These are phyloP conservation scores for Holotrichia oblita DNA, from an alignment of 1,140 invertebrate genomes.

Conservation along the genomic window DNA sequence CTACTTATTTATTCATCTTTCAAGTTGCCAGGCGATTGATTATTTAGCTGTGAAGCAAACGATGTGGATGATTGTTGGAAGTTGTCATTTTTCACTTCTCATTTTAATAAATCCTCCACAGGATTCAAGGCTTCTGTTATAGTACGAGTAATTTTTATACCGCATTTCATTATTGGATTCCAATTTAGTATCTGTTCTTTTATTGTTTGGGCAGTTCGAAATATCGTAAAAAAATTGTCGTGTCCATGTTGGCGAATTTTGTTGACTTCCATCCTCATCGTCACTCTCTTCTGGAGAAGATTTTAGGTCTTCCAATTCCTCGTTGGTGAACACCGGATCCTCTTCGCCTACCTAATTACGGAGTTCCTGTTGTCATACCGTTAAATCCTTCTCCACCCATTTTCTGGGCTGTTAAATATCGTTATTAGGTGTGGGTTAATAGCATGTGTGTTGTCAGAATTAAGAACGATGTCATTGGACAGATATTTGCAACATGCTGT, in stretches of 20 bases:
- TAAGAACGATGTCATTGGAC: neutral
- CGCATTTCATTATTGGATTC: too few relatives aligned
- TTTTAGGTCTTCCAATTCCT: neutral
- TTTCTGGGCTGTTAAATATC: neutral
- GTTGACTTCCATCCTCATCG: neutral
- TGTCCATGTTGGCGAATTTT: neutral
- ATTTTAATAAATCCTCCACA: neutral
- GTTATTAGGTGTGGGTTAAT: neutral
- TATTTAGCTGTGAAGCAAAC: neutral
- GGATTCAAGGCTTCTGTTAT: neutral
- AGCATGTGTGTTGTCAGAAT: neutral
- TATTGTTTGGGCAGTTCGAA: neutral
- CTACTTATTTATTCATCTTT: too few relatives aligned
- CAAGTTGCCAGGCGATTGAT: neutral
- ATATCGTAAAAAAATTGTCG: neutral
- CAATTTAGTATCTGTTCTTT: neutral
- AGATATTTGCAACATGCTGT: neutral
- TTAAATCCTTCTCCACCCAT: neutral
- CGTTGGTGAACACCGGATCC: neutral
- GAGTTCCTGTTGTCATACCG: neutral
- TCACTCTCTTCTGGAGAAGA: neutral
- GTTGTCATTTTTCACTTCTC: neutral
- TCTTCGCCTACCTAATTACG: neutral
- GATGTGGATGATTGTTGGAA: neutral
- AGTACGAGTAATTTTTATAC: neutral